Conservation (phyloP, 2,113 vertebrate genomes). For the Etia nguti region DNA sequence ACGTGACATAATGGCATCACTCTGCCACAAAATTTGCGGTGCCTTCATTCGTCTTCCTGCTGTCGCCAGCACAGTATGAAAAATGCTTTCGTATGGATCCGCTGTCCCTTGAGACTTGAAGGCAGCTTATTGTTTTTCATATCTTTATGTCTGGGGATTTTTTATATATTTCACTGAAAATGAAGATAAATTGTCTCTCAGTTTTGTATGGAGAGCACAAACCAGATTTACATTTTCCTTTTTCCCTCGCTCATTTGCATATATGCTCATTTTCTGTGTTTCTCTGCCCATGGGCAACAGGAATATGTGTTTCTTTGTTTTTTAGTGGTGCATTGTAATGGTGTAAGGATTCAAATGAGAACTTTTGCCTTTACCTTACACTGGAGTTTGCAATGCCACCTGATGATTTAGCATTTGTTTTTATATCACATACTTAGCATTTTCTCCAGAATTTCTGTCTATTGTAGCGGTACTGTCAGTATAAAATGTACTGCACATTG, state of each 20-base stretch:
- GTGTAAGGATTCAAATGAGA: slow-evolving; percentile 1
- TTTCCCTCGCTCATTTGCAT: slow-evolving; percentile 38
- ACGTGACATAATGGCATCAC: slow-evolving; percentile 1
- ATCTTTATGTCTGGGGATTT: slow-evolving; percentile 42
- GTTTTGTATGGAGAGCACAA: slow-evolving; percentile 16
- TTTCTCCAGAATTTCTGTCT: not conserved
- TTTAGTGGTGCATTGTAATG: not conserved
- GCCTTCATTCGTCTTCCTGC: slow-evolving; percentile 28
- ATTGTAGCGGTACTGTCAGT: not conserved
- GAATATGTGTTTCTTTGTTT: not conserved
- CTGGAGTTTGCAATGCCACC: not conserved
- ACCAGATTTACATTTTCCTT: slow-evolving; percentile 43
- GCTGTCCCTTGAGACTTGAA: slow-evolving; percentile 41
- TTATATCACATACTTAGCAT: not conserved
- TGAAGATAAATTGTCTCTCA: slow-evolving; percentile 58
- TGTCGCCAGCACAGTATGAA: slow-evolving; percentile 30
- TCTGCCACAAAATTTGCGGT: slow-evolving; percentile 9
- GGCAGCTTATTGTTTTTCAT: slow-evolving; percentile 51
- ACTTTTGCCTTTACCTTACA: not conserved
- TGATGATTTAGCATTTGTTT: not conserved
- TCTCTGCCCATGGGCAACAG: not conserved
- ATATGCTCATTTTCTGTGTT: slow-evolving; percentile 17
- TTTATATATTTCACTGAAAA: slow-evolving; percentile 48
- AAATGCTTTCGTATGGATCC: slow-evolving; percentile 44
- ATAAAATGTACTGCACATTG: not conserved